These are phyloP conservation scores for Helicoverpa zea DNA, from an alignment of 1,140 invertebrate genomes.

Conservation along the genomic window DNA sequence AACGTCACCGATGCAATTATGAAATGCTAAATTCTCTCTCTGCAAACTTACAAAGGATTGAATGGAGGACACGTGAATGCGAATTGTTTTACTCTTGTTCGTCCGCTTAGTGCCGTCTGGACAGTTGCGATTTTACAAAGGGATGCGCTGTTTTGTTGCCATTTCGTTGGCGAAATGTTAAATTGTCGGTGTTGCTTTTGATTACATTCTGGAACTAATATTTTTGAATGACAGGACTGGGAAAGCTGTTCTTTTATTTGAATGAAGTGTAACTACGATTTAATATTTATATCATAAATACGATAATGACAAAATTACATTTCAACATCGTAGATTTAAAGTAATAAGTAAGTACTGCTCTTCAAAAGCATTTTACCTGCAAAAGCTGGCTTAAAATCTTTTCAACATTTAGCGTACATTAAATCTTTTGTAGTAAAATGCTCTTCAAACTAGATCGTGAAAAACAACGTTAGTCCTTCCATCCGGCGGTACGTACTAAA, in stretches of 20 bases:
- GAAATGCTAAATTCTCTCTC: conserved; percentile 2
- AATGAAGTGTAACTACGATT: no score
- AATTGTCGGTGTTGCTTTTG: neutral
- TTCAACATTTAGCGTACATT: conserved; percentile 3
- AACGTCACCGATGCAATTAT: neutral
- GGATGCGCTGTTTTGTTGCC: neutral
- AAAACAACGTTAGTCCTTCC: conserved; percentile 5
- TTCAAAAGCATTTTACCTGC: neutral
- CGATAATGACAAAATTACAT: neutral
- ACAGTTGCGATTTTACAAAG: neutral
- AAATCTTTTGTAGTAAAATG: conserved; percentile 18
- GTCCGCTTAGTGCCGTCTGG: no score
- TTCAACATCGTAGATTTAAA: neutral
- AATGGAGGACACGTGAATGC: neutral
- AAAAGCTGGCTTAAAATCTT: conserved; percentile 2
- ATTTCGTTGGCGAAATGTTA: neutral
- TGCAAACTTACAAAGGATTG: neutral
- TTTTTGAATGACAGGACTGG: no score
- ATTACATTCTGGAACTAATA: neutral
- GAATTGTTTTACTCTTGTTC: neutral
- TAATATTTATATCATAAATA: no score
- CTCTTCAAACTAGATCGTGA: neutral
- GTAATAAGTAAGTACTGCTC: neutral
- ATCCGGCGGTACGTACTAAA: conserved; percentile 15
- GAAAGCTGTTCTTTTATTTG: no score